Percentiles rank a stretch among this genome's conserved stretches.
These are phyloP conservation scores for Leptogaster cylindrica DNA, from an alignment of 2,888 invertebrate species.

Conservation along the genomic window DNA sequence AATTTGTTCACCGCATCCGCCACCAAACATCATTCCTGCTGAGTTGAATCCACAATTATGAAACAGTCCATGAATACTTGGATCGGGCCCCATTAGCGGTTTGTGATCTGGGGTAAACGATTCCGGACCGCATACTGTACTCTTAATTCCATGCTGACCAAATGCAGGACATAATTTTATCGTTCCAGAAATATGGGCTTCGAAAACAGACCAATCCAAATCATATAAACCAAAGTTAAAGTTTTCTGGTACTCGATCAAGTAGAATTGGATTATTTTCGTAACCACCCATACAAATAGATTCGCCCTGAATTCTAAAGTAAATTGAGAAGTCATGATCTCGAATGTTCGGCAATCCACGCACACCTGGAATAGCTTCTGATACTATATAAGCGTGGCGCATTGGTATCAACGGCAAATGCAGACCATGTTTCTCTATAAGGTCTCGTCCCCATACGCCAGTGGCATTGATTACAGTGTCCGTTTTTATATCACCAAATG, in stretches of 20 bases:
- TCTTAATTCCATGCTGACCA: constrained; percentile 77
- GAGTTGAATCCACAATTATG: constrained; percentile 91
- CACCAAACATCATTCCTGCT: constrained; percentile 90
- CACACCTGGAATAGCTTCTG: constrained; percentile 77
- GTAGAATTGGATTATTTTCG: constrained; percentile 81
- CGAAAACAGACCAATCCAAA: constrained; percentile 85
- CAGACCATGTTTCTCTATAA: constrained; percentile 63
- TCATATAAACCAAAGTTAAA: constrained; percentile 86
- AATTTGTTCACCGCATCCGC: constrained; percentile 84
- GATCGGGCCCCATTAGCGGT: constrained; percentile 82
- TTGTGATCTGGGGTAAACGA: constrained; percentile 92
- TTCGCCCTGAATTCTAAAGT: constrained; percentile 84
- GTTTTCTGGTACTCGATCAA: constrained; percentile 77
- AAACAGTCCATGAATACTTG: constrained; percentile 72
- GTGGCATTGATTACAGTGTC: constrained; percentile 75
- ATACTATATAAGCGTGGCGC: constrained; percentile 88
- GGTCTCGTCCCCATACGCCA: constrained; percentile 81
- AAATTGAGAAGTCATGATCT: constrained; percentile 84
- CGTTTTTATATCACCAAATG: constrained; percentile 73
- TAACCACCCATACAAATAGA: constrained; percentile 86
- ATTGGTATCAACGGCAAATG: constrained; percentile 80
- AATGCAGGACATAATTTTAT: constrained; percentile 77
- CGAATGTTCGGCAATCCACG: constrained; percentile 80
- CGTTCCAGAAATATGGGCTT: constrained; percentile 75
- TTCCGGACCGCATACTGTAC: constrained; percentile 89